Evolutionary conservation across 2,888 invertebrate genomes (phyloP).

Genomic region (Cerastis leucographa): DNA sequence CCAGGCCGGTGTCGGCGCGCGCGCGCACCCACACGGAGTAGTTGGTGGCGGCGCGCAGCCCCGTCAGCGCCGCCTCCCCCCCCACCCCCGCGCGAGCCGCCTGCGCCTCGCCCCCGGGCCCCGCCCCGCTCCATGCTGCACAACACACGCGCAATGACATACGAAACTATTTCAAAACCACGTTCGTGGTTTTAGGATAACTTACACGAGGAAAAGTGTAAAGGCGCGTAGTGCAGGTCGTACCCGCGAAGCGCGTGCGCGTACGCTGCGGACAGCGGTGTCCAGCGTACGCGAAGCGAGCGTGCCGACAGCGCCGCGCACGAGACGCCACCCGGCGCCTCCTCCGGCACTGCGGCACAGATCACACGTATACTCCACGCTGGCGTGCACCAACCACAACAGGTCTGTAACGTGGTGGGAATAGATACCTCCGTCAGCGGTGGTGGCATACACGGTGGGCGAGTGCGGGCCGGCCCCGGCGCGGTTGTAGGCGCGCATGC

Average conservation of each 20-base stretch:
- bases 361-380: neutral
- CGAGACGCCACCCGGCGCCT: slow-evolving; percentile 92
- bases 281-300: slow-evolving; percentile 93
- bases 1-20: slow-evolving; percentile 94
- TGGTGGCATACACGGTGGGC: slow-evolving; percentile 92
- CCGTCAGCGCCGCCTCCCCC: slow-evolving; percentile 91
- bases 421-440: slow-evolving; percentile 93
- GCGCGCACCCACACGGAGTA: slow-evolving; percentile 95
- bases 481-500: slow-evolving; percentile 95
- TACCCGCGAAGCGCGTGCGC: slow-evolving; percentile 93
- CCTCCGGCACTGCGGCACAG: slow-evolving; percentile 91
- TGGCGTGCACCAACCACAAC: neutral
- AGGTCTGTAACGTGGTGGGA: neutral
- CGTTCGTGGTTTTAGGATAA: neutral
- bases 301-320: slow-evolving; percentile 93
- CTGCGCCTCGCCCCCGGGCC: slow-evolving; percentile 47
- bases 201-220: slow-evolving; percentile 72
- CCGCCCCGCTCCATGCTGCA: slow-evolving; percentile 47
- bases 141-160: neutral
- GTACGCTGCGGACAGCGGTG: slow-evolving; percentile 91
- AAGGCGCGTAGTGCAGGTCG: slow-evolving; percentile 94
- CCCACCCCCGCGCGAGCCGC: slow-evolving; percentile 66
- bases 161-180: neutral
- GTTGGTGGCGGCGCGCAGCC: slow-evolving; percentile 94
- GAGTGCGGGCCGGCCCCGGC: slow-evolving; percentile 95